These are phyloP conservation scores for Caenorhabditis sp. DNA, from an alignment of 2,888 invertebrate species.

Conservation along the genomic window DNA sequence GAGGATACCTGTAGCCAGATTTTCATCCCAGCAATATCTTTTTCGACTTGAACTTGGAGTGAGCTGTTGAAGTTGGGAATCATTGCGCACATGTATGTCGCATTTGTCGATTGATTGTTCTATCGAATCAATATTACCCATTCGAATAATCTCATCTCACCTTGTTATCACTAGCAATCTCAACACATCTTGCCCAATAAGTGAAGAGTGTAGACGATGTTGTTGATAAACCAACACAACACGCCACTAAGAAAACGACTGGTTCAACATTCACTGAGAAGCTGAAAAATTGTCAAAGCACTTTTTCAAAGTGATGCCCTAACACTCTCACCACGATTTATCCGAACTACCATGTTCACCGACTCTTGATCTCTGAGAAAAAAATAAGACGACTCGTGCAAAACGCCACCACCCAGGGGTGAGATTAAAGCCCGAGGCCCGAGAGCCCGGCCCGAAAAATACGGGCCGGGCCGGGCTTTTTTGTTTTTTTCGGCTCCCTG, in stretches of 20 bases:
- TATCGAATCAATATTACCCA: background rate
- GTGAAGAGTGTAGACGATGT: conserved; percentile 51
- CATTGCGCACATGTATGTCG: conserved; percentile 53
- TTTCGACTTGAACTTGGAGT: conserved; percentile 60
- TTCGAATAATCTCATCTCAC: background rate
- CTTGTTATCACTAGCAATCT: conserved; percentile 29
- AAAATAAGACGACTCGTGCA: too few relatives aligned
- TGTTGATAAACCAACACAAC: conserved; percentile 34
- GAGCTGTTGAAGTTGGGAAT: conserved; percentile 54
- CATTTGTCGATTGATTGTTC: conserved; percentile 36
- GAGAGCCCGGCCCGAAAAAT: too few relatives aligned
- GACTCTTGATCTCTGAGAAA: too few relatives aligned
- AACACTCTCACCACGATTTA: too few relatives aligned
- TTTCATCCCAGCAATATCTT: conserved; percentile 59
- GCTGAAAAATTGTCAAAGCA: too few relatives aligned
- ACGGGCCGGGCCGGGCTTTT: too few relatives aligned
- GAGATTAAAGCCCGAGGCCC: too few relatives aligned
- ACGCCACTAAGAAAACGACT: conserved; percentile 40
- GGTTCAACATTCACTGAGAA: conserved; percentile 50
- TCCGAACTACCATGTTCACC: too few relatives aligned
- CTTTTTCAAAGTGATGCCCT: too few relatives aligned
- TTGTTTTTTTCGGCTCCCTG: too few relatives aligned
- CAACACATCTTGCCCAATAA: conserved; percentile 59
- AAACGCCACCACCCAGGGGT: too few relatives aligned
- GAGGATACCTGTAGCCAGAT: conserved; percentile 65